These are phyloP conservation scores for Pelobates cultripes DNA, from an alignment of 2,797 vertebrate genomes.

Conservation along the genomic window DNA sequence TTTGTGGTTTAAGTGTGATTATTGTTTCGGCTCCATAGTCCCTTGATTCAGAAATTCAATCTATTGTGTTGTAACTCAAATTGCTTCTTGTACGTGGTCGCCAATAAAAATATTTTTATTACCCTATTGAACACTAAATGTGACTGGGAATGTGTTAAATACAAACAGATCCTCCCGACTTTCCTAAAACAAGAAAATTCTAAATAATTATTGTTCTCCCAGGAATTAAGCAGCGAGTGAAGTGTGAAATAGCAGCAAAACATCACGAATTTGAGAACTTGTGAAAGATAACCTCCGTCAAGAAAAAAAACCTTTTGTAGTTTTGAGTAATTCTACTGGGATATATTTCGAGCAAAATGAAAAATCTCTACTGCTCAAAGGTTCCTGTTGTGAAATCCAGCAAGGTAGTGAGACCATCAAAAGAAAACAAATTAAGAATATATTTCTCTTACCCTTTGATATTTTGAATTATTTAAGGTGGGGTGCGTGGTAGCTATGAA, in stretches of 20 bases:
- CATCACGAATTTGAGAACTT: too few relatives aligned
- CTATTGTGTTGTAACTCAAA: not conserved
- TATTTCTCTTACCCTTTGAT: not conserved
- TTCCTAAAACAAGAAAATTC: not conserved
- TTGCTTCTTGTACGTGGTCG: not conserved
- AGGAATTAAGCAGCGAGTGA: not conserved
- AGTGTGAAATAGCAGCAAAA: not conserved
- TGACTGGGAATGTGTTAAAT: not conserved
- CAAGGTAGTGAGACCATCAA: too few relatives aligned
- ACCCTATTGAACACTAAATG: not conserved
- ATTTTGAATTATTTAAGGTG: too few relatives aligned
- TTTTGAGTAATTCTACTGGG: not conserved
- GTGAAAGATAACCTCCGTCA: too few relatives aligned
- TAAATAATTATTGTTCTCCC: not conserved
- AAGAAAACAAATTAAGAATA: not conserved
- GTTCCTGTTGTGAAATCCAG: not conserved
- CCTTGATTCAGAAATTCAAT: not conserved
- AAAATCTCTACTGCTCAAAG: not conserved
- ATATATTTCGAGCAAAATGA: not conserved
- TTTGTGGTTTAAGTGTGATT: not conserved
- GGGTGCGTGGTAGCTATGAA: too few relatives aligned
- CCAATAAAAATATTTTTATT: constrained; percentile 1
- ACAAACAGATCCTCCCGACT: not conserved
- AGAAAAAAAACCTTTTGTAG: not conserved
- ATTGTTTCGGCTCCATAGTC: not conserved